Evolutionary conservation across 2,113 vertebrate species (phyloP), one percentile per base, ranked within the genome.

Genomic region (Coracopsis vasa): DNA sequence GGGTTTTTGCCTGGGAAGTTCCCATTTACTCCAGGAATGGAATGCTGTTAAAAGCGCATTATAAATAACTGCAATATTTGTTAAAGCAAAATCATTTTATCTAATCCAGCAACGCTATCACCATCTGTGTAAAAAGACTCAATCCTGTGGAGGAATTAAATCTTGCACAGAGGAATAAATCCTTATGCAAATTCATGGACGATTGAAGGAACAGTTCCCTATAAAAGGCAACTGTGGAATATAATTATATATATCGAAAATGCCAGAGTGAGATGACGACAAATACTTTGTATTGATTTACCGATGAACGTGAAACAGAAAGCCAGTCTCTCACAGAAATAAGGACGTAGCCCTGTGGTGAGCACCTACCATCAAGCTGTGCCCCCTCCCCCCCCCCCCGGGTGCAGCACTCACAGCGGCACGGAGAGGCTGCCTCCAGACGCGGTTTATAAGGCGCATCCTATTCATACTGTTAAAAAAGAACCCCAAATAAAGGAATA

Each of bases 261-360:
- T 1, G 8, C 42, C 29, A 39, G 19, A 70, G 28, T 2, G 7
- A 7, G 25, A 56, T 31, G 54, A 29, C 4, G 4, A 29, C 31
- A 69, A n/a, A 12, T 17, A 41, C 28, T 73, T 51, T 9, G 13
- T 5, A 10, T 4, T 9, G 27, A 44, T 37, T 37, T 17, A 35
- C 16, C 8, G 42, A 25, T 13, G 6, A 41, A 50, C 13, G 16
- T 31, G 1, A 7, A 5, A 54, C 13, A 23, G 16, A 7, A 6
- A 16, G 27, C 7, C 28, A 2, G 8, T 7, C 8, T 48, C 28
- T 24, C 9, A 10, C 5, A 9, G 41, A 23, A 31, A 13, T 0
- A 23, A 14, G 4, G 24, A 3, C 6, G 1, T 0, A 6, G 37
- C 4, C 17, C 7, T 2, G 3, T 0, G 18, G 17, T 6, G 7